Conservation (phyloP, 2,888 invertebrate species). For the Dolichomitus sp. region DNA sequence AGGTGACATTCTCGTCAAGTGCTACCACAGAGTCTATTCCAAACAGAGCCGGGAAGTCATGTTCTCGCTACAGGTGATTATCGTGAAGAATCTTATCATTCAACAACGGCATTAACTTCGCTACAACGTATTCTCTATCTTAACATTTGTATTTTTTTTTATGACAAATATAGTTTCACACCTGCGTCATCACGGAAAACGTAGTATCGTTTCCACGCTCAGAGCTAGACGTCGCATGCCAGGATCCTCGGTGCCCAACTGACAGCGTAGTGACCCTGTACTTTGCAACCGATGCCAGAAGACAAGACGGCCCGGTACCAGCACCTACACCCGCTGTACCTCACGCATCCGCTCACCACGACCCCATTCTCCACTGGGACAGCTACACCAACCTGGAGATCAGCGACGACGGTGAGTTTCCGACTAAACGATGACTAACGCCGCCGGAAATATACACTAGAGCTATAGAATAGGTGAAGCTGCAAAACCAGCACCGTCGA, state of each 20-base stretch:
- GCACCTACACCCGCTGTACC: conserved; percentile 92
- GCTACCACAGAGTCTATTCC: conserved; percentile 91
- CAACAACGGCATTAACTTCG: not conserved
- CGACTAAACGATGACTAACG: conserved; percentile 71
- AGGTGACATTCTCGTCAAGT: conserved; percentile 96
- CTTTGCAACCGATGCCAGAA: conserved; percentile 90
- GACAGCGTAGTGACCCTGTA: conserved; percentile 95
- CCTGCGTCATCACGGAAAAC: conserved; percentile 95
- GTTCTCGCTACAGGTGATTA: conserved; percentile 83
- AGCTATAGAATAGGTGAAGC: conserved; percentile 28
- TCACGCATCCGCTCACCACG: conserved; percentile 89
- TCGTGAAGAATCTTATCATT: not conserved
- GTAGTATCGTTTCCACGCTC: conserved; percentile 94
- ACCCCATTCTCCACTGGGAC: conserved; percentile 92
- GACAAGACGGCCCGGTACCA: conserved; percentile 88
- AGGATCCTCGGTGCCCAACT: conserved; percentile 93
- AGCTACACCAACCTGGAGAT: conserved; percentile 90
- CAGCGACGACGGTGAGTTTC: conserved; percentile 84
- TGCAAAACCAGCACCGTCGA: not conserved
- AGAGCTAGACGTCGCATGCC: conserved; percentile 95
- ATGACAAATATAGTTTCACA: conserved; percentile 92
- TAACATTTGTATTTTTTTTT: conserved; percentile 27
- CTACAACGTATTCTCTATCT: not conserved
- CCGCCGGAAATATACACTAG: conserved; percentile 75
- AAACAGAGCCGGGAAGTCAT: conserved; percentile 84